phyloP scores from a whole-genome alignment of 35 echinoderm and acorn worm species.

The Apostichopus japonicus region DNA sequence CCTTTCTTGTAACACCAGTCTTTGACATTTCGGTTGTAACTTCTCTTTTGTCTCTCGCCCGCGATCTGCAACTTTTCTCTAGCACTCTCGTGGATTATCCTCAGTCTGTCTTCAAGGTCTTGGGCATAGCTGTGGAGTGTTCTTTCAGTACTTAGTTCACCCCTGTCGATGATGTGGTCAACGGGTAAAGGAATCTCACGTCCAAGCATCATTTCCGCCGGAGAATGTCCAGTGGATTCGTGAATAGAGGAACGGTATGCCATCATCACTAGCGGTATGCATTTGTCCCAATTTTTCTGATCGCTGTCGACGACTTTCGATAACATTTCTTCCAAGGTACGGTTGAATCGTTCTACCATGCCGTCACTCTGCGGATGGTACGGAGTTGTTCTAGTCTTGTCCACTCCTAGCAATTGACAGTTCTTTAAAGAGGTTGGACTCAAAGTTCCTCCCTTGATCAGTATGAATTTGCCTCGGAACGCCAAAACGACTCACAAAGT shows the following conservation, averaged over 20 bases:
- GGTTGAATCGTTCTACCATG: slow-evolving; percentile 54
- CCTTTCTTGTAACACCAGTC: background rate
- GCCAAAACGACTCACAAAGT: slow-evolving; percentile 44
- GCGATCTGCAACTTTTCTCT: background rate
- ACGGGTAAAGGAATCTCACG: slow-evolving; percentile 29
- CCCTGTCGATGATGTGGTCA: background rate
- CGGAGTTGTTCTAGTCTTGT: slow-evolving; percentile 53
- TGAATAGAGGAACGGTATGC: slow-evolving; percentile 55
- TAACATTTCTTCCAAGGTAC: slow-evolving; percentile 29
- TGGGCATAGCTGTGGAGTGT: background rate
- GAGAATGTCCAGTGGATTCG: slow-evolving; percentile 44
- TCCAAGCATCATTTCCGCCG: slow-evolving; percentile 51
- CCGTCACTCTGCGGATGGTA: slow-evolving; percentile 28
- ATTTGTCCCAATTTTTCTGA: slow-evolving; percentile 60
- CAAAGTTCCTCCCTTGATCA: slow-evolving; percentile 65
- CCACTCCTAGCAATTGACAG: slow-evolving; percentile 47
- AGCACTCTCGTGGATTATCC: background rate
- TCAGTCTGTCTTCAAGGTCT: background rate
- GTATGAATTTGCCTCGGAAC: slow-evolving; percentile 44
- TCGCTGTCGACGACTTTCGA: background rate
- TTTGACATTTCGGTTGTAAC: background rate
- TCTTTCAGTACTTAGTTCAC: background rate
- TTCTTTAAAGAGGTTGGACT: slow-evolving; percentile 41
- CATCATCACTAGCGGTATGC: slow-evolving; percentile 30
- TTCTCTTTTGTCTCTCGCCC: background rate